Evolutionary conservation across 2,888 invertebrate genomes (phyloP), one percentile per base, ranked within the genome.

Genomic region (Anoplius nigerrimus): DNA sequence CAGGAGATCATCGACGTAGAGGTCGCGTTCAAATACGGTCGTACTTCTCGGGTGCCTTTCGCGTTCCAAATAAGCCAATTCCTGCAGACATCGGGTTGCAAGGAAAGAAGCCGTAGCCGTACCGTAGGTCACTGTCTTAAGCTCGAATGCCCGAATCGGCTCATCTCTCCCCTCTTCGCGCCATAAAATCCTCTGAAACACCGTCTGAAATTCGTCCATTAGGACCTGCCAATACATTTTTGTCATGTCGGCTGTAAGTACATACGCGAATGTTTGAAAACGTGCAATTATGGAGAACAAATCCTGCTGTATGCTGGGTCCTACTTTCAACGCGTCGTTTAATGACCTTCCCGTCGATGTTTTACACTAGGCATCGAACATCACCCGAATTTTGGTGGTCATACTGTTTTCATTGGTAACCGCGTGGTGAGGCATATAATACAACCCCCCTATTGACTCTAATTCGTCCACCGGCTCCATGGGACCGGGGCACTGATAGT

Each of bases 1-100:
- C 4, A 72, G 15, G 1, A 71, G 15, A 27, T 75, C 71, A 22
- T 72, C 69, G 0, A 75, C 71, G 48, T 75, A 75, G 1, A 75
- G 53, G 20, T 75, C 71, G 0, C 22, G 3, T 0, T 51, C 42
- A 0, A 62, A 0, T 0, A 21, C 42, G 11, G 1, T 11, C n/a
- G n/a, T n/a, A n/a, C n/a, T n/a, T n/a, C n/a, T n/a, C n/a, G n/a
- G n/a, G n/a, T n/a, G n/a, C n/a, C n/a, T n/a, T n/a, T n/a, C n/a
- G n/a, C n/a, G n/a, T n/a, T n/a, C n/a, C n/a, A n/a, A n/a, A n/a
- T n/a, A n/a, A n/a, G n/a, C n/a, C n/a, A n/a, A n/a, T n/a, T n/a
- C n/a, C n/a, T n/a, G n/a, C n/a, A n/a, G n/a, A n/a, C n/a, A n/a
- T n/a, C n/a, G n/a, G n/a, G n/a, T n/a, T n/a, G n/a, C n/a, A n/a